phyloP scores from a whole-genome alignment of 1,140 invertebrate species.

The Saccostrea glomerata region DNA sequence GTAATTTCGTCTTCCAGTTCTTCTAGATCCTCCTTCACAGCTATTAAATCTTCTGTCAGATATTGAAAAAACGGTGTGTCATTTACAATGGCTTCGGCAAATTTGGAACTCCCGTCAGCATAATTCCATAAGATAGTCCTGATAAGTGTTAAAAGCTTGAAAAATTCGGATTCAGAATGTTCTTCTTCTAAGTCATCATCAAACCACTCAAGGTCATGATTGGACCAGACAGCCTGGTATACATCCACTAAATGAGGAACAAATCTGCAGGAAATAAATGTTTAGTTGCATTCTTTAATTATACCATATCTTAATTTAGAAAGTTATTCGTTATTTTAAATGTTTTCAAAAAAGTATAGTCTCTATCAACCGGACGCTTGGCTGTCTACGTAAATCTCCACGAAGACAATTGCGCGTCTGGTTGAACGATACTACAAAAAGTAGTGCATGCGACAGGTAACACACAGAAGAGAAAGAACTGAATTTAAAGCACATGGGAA shows the following conservation, averaged over 20 bases:
- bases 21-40: background rate
- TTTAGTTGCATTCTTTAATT: background rate
- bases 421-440: too few species aligned
- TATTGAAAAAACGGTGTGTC: conserved; percentile 37
- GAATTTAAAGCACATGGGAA: too few species aligned
- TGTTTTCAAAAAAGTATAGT: too few species aligned
- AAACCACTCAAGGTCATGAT: conserved; percentile 12
- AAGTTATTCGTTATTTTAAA: too few species aligned
- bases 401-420: too few species aligned
- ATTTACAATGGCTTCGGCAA: conserved; percentile 36
- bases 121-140: conserved; percentile 47
- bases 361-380: too few species aligned
- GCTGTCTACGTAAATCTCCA: too few species aligned
- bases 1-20: conserved; percentile 5
- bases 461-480: too few species aligned
- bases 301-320: too few species aligned
- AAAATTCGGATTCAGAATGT: background rate
- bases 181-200: conserved; percentile 37
- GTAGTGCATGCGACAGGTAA: too few species aligned
- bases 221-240: conserved; percentile 14
- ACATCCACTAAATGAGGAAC: conserved; percentile 33
- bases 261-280: conserved; percentile 18
- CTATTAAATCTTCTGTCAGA: conserved; percentile 29
- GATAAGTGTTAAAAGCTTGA: background rate
- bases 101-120: conserved; percentile 44